phyloP scores from a whole-genome alignment of 2,888 invertebrate genomes.

The Acleris sparsana region DNA sequence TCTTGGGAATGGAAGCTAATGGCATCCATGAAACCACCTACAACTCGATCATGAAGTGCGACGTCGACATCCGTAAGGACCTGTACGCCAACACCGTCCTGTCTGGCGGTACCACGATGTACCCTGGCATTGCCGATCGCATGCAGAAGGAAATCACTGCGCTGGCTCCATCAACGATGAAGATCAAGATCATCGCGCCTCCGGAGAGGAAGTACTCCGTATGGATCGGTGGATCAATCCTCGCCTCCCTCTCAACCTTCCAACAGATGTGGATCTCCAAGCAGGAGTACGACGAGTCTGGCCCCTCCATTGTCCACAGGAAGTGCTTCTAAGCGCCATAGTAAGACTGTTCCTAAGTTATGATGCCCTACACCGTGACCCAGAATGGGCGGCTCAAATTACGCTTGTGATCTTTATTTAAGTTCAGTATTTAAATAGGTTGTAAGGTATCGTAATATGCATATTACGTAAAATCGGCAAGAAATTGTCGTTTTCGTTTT shows the following conservation, averaged over 20 bases:
- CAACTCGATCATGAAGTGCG: slow-evolving; percentile 99
- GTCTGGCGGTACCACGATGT: slow-evolving; percentile 97
- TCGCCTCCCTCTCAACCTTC: slow-evolving; percentile 96
- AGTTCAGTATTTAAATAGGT: slow-evolving; percentile 81
- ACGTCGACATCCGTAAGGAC: slow-evolving; percentile 98
- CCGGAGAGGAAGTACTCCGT: slow-evolving; percentile 97
- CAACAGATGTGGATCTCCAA: slow-evolving; percentile 98
- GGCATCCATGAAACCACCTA: slow-evolving; percentile 96
- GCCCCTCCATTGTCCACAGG: slow-evolving; percentile 97
- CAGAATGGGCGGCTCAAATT: slow-evolving; percentile 75
- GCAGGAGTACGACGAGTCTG: slow-evolving; percentile 98
- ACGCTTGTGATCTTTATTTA: slow-evolving; percentile 82
- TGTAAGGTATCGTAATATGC: slow-evolving; percentile 83
- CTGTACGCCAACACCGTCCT: slow-evolving; percentile 97
- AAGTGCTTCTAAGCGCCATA: slow-evolving; percentile 87
- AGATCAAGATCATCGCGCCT: slow-evolving; percentile 96
- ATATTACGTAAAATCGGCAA: slow-evolving; percentile 76
- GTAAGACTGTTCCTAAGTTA: slow-evolving; percentile 75
- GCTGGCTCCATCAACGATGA: slow-evolving; percentile 95
- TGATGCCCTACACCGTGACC: slow-evolving; percentile 79
- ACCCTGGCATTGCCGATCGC: slow-evolving; percentile 96
- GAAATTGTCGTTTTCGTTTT: slow-evolving; percentile 63
- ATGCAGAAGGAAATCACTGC: slow-evolving; percentile 97
- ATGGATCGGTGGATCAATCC: slow-evolving; percentile 96
- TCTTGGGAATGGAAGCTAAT: slow-evolving; percentile 94